Evolutionary conservation across 2,888 invertebrate genomes (phyloP).

Genomic region (Pollenia amentaria): DNA sequence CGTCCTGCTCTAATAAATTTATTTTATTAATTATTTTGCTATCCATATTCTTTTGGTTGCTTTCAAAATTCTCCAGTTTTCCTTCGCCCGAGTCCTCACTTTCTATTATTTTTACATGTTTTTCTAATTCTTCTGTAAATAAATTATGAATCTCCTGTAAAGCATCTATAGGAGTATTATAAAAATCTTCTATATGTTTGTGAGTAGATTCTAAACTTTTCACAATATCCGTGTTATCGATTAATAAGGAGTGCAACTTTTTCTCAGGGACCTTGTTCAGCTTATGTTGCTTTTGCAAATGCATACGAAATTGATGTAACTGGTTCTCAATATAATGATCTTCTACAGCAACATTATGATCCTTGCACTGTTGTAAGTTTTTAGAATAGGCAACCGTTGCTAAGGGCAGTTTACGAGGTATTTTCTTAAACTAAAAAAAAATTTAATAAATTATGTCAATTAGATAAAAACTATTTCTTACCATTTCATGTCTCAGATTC

Average conservation of each 20-base stretch:
- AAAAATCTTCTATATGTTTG: conserved; percentile 81
- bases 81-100: not conserved
- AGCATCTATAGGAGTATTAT: conserved; percentile 80
- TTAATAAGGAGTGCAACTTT: conserved; percentile 75
- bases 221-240: conserved; percentile 79
- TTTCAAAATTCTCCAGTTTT: not conserved
- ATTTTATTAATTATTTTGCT: not conserved
- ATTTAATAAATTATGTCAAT: no score
- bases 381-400: conserved; percentile 79
- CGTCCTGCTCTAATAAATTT: not conserved
- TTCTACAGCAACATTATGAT: conserved; percentile 82
- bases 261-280: conserved; percentile 70
- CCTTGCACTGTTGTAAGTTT: conserved; percentile 79
- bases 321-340: conserved; percentile 82
- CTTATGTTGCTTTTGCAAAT: conserved; percentile 79
- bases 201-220: conserved; percentile 80
- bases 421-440: conserved; percentile 79
- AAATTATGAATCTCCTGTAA: conserved; percentile 76
- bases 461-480: conserved; percentile 71
- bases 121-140: conserved; percentile 59
- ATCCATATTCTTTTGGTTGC: conserved; percentile 9
- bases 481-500: conserved; percentile 84
- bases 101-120: conserved; percentile 33
- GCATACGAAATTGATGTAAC: conserved; percentile 82
- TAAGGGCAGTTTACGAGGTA: conserved; percentile 78